Base-by-base conservation (phyloP, 2,888 invertebrate species). In the Agrotis clavis region DNA sequence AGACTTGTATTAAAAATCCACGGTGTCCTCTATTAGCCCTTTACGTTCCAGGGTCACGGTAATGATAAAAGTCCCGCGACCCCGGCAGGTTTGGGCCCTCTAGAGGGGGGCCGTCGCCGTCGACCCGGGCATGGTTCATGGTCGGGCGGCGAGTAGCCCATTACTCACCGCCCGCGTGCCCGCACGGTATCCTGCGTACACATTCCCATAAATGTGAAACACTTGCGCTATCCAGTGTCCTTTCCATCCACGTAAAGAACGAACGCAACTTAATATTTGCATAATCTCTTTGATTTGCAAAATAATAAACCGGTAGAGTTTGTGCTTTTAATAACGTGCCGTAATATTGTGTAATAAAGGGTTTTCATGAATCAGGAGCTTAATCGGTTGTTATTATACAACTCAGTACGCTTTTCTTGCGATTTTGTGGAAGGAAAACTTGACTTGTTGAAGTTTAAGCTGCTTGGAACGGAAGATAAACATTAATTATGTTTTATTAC, bases 241-340 rank as follows among this genome's bases (percentile, higher is more conserved):
- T 35, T 2, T 16, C 53, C 0, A 50, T 81, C 81, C 16, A 2
- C 18, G 69, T 25, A 9, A 61, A 63, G 41, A 74, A 60, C 64
- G 50, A 80, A 65, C 81, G 71, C 76, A 65, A 79, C 75, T 75
- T 65, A 51, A 67, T 75, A 85, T 86, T 85, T 82, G 90, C 90
- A 91, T 93, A 91, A 92, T 92, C 90, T 89, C 87, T 90, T 89
- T 90, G 90, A 90, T 92, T 92, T 89, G 86, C 86, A 84, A 89
- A 91, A 91, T 90, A 91, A 91, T 91, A 90, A 77, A 87, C 85
- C 74, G 62, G 57, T 74, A 65, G 83, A 85, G 74, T 86, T 82
- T 81, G 84, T 81, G 84, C 83, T 88, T 89, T 91, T 87, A 87
- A 88, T 88, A 85, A 82, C 62, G 77, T 76, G 67, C 69, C 59